Base-by-base conservation (phyloP, 1,140 invertebrate genomes). In the Drosophila takahashii region DNA sequence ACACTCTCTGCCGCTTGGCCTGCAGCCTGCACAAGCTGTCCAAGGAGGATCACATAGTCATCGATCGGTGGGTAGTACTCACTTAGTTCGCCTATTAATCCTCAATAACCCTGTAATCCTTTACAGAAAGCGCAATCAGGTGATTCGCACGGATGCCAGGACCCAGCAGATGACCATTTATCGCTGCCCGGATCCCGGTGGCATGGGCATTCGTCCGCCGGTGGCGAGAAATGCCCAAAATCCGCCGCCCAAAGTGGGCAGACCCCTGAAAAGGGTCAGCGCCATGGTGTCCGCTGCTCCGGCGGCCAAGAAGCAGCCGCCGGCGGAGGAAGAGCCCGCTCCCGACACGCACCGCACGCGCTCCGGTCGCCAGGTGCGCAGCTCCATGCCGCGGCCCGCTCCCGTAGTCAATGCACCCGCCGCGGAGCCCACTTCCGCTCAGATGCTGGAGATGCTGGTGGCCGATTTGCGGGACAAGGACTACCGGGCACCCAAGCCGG, bases 161-260 rank as follows among this genome's bases (percentile, higher is more conserved):
- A 92, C 79, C 8, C 78, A 81, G 29, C 84, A 90, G 37, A 90
- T 90, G 71, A 92, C 85, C 15, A 79, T 92, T 16, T 92, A 92
- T 71, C 81, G 85, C 7, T 84, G 91, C 45, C 50, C 79, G 47
- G 77, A 84, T 57, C 87, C 91, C 18, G 37, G 76, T 9, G 62
- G 72, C 15, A 81, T 90, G 79, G 79, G 74, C n/a, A 89, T 92
- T 69, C 32, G 73, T 5, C 44, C 37, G 7, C 15, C 44, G n/a
- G 13, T 34, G 0, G n/a, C 47, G 10, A 44, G 39, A 16, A 41
- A 41, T 50, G 37, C n/a, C 3, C 27, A 18, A 27, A 50, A 51
- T 26, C 59, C 50, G 6, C 26, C 32, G 4, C 13, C 36, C 13
- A 90, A 78, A 37, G 44, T 53, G 8, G 62, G 26, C 3, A 52